Percentiles rank a stretch among this genome's conserved stretches.
phyloP scores from a whole-genome alignment of 2,113 vertebrate genomes.

The Steatornis caripensis region DNA sequence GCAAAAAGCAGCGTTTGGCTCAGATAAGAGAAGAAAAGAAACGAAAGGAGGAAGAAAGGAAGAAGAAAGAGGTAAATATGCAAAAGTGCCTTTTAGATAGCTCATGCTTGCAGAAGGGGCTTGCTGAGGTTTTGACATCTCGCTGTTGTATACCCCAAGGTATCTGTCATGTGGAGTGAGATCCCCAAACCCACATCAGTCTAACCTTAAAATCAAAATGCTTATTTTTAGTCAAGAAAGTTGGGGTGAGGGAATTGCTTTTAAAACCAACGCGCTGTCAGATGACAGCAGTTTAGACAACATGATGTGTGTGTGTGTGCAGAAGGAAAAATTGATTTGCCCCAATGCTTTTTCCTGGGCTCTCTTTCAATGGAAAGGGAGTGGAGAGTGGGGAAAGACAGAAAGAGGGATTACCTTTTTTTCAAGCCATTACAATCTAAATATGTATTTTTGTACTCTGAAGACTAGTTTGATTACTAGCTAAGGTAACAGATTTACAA shows the following conservation, averaged over 20 bases:
- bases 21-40: slow-evolving; percentile 99
- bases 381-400: neutral
- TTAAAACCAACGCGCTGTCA: neutral
- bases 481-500: slow-evolving; percentile 55
- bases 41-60: slow-evolving; percentile 96
- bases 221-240: slow-evolving; percentile 11
- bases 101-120: neutral
- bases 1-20: slow-evolving; percentile 96
- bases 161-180: neutral
- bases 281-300: slow-evolving; percentile 7
- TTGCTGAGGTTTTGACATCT: neutral
- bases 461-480: slow-evolving; percentile 54
- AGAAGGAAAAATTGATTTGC: slow-evolving; percentile 30
- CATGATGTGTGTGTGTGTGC: neutral
- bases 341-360: neutral
- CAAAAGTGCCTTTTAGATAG: neutral
- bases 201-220: slow-evolving; percentile 6
- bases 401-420: neutral
- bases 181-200: neutral
- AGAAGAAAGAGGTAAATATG: slow-evolving; percentile 92
- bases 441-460: slow-evolving; percentile 21
- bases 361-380: neutral
- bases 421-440: slow-evolving; percentile 37
- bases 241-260: neutral
- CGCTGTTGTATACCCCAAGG: neutral